Conservation (phyloP, 2,888 invertebrate genomes). For the Standfussiana lucernea region DNA sequence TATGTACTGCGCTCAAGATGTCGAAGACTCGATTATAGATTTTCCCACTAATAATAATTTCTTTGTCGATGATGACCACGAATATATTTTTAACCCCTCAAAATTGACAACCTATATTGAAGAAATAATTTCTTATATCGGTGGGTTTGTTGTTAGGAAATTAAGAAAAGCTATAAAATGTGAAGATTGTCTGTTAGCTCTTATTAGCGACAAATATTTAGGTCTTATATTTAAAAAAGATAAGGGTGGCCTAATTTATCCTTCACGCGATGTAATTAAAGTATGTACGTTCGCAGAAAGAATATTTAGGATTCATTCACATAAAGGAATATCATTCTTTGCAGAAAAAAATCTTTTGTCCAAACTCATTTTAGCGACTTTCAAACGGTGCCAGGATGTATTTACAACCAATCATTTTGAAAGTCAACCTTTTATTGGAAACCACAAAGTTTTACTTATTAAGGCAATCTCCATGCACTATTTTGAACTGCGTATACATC, state of each 20-base stretch:
- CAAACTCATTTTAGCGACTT: not conserved
- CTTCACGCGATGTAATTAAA: constrained; percentile 5
- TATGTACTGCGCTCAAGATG: no score
- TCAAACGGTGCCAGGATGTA: constrained; percentile 3
- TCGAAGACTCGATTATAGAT: no score
- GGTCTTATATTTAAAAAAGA: constrained; percentile 3
- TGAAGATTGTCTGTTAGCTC: constrained; percentile 11
- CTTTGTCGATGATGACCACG: no score
- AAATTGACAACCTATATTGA: no score
- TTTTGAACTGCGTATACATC: not conserved
- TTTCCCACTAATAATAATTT: no score
- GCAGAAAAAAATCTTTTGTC: constrained; percentile 1
- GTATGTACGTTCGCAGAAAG: constrained; percentile 6
- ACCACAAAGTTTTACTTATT: constrained; percentile 13
- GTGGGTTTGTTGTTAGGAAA: not conserved
- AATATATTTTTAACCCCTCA: no score
- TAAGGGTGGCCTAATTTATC: constrained; percentile 16
- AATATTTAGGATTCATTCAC: not conserved
- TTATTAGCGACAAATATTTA: constrained; percentile 6
- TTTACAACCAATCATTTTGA: constrained; percentile 12
- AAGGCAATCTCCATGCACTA: constrained; percentile 10
- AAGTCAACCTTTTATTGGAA: constrained; percentile 9
- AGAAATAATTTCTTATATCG: no score
- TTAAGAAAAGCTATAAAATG: constrained; percentile 6
- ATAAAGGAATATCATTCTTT: constrained; percentile 3